Evolutionary conservation across 2,113 vertebrate species (phyloP), one percentile per base, ranked within the genome.

Genomic region (Ibidorhyncha struthersii): DNA sequence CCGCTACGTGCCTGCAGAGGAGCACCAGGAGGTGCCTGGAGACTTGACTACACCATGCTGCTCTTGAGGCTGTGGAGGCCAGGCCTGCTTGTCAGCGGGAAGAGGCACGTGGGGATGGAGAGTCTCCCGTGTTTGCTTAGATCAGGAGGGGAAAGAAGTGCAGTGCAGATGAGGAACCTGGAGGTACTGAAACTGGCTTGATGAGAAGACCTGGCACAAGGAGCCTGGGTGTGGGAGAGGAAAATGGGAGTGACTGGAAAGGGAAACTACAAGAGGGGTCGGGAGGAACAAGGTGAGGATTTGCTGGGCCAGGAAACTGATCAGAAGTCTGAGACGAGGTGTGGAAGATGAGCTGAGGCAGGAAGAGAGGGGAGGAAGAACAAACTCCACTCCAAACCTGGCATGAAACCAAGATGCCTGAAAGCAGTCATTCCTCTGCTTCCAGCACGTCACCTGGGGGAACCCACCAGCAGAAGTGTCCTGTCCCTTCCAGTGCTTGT

Each of bases 211-310:
- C 45, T 90, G 79, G 61, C 14, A 9, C 56, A 52, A 14, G 70
- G 93, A 89, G 45, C 41, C 50, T 87, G 73, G 50, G 72, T 86
- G 93, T 94, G 92, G 65, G 93, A 90, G 78, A 65, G 84, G 25
- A 84, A 91, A 30, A 87, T 69, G 66, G 95, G 90, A 93, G 87
- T 88, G 71, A 88, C 90, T 94, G 86, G 73, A 96, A 96, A 85
- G 91, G 45, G 91, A 96, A 96, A 92, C 79, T 81, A 30, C 77
- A 78, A 61, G 66, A 93, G 27, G 49, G 73, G 70, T 80, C 62
- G 90, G 87, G 62, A 94, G 86, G 90, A 96, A 80, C 66, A 69
- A 90, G 79, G 59, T 71, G 92, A 87, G 52, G 82, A 88, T 53
- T 82, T 91, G 87, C 53, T 77, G 27, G 85, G 49, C 78, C 66